A percentile compares a stretch with the other conserved stretches of the same genome.
These are phyloP conservation scores for Agelaius tricolor DNA, from an alignment of 2,113 vertebrate species.

Conservation along the genomic window DNA sequence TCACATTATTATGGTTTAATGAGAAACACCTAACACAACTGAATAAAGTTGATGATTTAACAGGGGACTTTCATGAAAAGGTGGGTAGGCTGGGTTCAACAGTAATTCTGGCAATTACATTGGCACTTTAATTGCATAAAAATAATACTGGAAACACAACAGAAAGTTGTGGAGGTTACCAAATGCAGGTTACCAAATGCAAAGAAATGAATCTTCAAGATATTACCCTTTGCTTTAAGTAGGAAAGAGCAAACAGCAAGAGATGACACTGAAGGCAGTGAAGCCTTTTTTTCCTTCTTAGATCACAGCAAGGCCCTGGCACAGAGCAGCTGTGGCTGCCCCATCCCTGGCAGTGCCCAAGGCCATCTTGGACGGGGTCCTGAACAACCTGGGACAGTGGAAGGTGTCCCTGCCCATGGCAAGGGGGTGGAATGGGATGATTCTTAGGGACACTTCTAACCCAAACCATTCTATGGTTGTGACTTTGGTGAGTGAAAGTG, in stretches of 20 bases:
- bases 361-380: fast-evolving
- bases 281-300: neutral
- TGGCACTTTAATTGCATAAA: neutral
- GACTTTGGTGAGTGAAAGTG: neutral
- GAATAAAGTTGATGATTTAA: neutral
- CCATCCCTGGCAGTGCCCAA: neutral
- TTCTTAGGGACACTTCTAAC: neutral
- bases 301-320: neutral
- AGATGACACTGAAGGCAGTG: fast-evolving
- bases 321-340: neutral
- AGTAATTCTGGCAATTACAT: neutral
- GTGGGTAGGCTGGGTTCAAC: neutral
- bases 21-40: neutral
- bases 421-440: neutral
- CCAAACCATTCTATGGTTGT: neutral
- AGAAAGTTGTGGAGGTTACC: no score
- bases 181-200: neutral
- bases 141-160: neutral
- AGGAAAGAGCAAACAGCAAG: neutral
- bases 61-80: neutral
- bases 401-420: neutral
- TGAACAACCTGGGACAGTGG: neutral
- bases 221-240: neutral
- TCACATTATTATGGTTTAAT: slow-evolving; percentile 30
- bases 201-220: neutral